phyloP scores from a whole-genome alignment of 2,797 vertebrate genomes.

The Rhadinocentrus ornatus region DNA sequence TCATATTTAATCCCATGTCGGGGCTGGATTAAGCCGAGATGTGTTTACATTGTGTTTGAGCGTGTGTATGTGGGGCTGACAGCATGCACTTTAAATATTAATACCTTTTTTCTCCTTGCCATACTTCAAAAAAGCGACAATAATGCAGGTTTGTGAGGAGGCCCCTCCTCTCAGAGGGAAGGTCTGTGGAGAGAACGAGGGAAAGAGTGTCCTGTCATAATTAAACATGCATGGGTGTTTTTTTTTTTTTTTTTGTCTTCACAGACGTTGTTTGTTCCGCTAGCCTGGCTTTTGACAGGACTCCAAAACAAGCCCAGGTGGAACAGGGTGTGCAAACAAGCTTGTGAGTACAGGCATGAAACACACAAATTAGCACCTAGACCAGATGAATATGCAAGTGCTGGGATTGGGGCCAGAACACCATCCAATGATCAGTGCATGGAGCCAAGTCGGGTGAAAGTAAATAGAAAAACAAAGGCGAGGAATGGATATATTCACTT shows the following conservation, averaged over 20 bases:
- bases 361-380: slow-evolving; percentile 96
- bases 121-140: slow-evolving; percentile 92
- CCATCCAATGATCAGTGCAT: slow-evolving; percentile 45
- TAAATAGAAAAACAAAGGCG: slow-evolving; percentile 49
- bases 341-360: slow-evolving; percentile 92
- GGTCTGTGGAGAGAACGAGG: slow-evolving; percentile 82
- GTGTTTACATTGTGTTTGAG: slow-evolving; percentile 36
- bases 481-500: slow-evolving; percentile 31
- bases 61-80: slow-evolving; percentile 57
- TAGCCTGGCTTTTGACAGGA: slow-evolving; percentile 95
- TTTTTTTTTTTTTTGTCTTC: slow-evolving; percentile 82
- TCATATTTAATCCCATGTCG: slow-evolving; percentile 62
- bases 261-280: slow-evolving; percentile 91
- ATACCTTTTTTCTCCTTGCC: slow-evolving; percentile 79
- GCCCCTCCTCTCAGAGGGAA: slow-evolving; percentile 88
- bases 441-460: slow-evolving; percentile 59
- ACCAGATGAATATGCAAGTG: slow-evolving; percentile 90
- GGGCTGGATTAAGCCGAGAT: slow-evolving; percentile 71
- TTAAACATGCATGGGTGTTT: slow-evolving; percentile 98
- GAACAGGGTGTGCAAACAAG: slow-evolving; percentile 94
- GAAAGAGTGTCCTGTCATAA: slow-evolving; percentile 85
- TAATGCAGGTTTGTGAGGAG: slow-evolving; percentile 89
- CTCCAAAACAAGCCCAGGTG: slow-evolving; percentile 97
- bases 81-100: slow-evolving; percentile 90
- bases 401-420: slow-evolving; percentile 80